These are phyloP conservation scores for Dromaius novaehollandiae DNA, from an alignment of 2,113 vertebrate genomes.

Conservation along the genomic window DNA sequence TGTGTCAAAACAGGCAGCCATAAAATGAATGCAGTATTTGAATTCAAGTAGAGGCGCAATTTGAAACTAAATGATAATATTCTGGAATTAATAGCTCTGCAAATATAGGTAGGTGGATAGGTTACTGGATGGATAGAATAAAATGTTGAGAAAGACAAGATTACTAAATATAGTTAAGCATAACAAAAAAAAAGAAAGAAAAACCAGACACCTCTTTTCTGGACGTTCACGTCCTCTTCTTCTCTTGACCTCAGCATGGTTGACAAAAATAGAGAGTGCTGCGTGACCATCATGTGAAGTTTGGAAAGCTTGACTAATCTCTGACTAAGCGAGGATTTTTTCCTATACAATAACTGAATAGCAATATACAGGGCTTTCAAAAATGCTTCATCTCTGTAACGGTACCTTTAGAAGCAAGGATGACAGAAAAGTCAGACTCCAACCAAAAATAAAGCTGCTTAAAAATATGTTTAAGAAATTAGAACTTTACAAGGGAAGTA, in stretches of 20 bases:
- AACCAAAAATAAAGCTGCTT: background rate
- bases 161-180: background rate
- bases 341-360: constrained; percentile 75
- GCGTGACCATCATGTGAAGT: constrained; percentile 90
- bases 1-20: background rate
- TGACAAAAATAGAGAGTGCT: constrained; percentile 92
- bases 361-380: constrained; percentile 76
- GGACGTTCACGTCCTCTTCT: constrained; percentile 23
- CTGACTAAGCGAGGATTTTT: constrained; percentile 25
- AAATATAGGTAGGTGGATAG: background rate
- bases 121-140: background rate
- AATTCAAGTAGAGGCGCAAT: background rate
- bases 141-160: background rate
- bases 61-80: background rate
- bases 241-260: constrained; percentile 79
- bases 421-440: background rate
- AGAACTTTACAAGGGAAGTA: background rate
- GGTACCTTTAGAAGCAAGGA: constrained; percentile 77
- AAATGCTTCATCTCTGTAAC: constrained; percentile 83
- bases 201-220: constrained; percentile 79
- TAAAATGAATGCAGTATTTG: background rate
- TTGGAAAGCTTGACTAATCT: constrained; percentile 77
- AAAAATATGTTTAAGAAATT: background rate
- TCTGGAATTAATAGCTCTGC: background rate
- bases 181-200: background rate